Base-by-base conservation (phyloP, 2,113 vertebrate species). In the Agapornis roseicollis region DNA sequence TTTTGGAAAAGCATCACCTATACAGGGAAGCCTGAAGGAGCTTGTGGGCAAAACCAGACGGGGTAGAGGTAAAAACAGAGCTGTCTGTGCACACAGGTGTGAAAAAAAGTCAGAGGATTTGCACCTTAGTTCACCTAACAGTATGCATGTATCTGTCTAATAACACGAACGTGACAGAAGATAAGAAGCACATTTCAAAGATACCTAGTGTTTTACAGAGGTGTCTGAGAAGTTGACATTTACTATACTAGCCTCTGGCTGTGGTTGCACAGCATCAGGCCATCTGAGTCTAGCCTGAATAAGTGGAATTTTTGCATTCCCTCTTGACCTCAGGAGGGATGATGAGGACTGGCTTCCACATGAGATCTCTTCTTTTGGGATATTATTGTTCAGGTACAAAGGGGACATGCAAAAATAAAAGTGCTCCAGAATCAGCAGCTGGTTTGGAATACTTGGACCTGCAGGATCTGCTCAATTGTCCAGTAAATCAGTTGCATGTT, bases 1-100 rank as follows among this genome's bases (percentile, higher is more conserved):
- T n/a, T n/a, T n/a, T n/a, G n/a, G n/a, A n/a, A n/a, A n/a, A 85
- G 68, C 88, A 50, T 69, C 65, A 22, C 65, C 95, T 93, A 76
- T 35, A 44, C 31, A 23, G 81, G 6, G 44, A 77, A 93, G 93
- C 97, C 96, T 93, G 41, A 8, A 63, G 91, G 93, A 88, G 81
- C 37, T 84, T 3, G 1, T 87, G 4, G 33, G 94, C 96, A 97
- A 95, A 97, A 97, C 84, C 70, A 96, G 95, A 95, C 97, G 96
- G 84, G 53, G 93, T 56, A 73, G 77, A 95, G 65, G 80, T 94
- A 94, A 97, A 96, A 94, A 28, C 50, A 95, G 92, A 90, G 33
- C 71, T 90, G 64, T 77, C 23, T 0, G 0, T 69, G 88, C 85
- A 89, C 87, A 80, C 24, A 73, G 47, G 55, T 65, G 23, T 88